Conservation (phyloP, 2,113 vertebrate genomes). For the Perognathus longimembris region DNA sequence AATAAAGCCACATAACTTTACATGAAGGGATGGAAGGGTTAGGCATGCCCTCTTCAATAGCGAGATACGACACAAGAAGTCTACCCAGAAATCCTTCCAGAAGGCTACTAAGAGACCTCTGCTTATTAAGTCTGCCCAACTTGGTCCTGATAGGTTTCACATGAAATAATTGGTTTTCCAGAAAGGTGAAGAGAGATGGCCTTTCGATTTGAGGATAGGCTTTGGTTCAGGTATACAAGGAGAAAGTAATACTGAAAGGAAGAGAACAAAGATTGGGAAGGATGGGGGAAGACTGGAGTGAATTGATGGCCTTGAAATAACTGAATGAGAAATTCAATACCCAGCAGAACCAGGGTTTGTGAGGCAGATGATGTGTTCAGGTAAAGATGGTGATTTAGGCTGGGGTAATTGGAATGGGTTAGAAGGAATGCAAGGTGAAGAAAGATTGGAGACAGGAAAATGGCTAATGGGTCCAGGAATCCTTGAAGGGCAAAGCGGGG, state of each 20-base stretch:
- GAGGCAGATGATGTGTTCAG: slow-evolving; percentile 34
- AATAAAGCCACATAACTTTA: not conserved
- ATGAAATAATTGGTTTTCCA: slow-evolving; percentile 56
- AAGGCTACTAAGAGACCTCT: slow-evolving; percentile 25
- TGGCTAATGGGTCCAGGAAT: slow-evolving; percentile 42
- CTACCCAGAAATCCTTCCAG: not conserved
- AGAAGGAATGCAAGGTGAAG: slow-evolving; percentile 51
- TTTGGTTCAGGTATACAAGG: slow-evolving; percentile 50
- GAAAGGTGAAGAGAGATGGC: slow-evolving; percentile 54
- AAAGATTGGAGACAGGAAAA: slow-evolving; percentile 53
- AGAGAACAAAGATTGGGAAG: slow-evolving; percentile 41
- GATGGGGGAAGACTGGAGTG: slow-evolving; percentile 22
- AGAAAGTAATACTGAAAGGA: slow-evolving; percentile 57
- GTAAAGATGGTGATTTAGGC: slow-evolving; percentile 56
- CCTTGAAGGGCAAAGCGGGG: slow-evolving; percentile 36
- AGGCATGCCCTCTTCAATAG: not conserved
- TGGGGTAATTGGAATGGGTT: slow-evolving; percentile 59
- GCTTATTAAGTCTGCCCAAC: not conserved
- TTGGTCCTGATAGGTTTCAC: not conserved
- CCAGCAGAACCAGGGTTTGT: slow-evolving; percentile 57
- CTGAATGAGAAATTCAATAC: slow-evolving; percentile 59
- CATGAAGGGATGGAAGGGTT: not conserved
- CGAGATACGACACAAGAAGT: not conserved
- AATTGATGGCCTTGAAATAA: slow-evolving; percentile 54
- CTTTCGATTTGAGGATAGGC: slow-evolving; percentile 37